A percentile compares a stretch with the other conserved stretches of the same genome.
These are phyloP conservation scores for Saguinus midas DNA, from an alignment of 2,113 vertebrate species.

Conservation along the genomic window DNA sequence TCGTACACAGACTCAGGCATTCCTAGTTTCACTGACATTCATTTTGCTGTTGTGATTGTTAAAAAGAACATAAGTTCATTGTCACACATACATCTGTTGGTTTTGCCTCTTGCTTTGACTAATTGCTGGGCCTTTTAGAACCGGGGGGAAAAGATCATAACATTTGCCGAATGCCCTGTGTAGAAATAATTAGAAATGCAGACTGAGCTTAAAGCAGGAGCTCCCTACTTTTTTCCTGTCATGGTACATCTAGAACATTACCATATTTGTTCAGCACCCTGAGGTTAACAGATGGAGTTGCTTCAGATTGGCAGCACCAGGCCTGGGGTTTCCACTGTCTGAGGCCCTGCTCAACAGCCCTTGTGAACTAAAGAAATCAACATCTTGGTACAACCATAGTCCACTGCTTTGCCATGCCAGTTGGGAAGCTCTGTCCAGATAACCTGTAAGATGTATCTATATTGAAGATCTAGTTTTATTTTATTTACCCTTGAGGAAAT, in stretches of 20 bases:
- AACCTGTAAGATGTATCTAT: background rate
- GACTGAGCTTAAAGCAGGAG: background rate
- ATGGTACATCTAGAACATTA: background rate
- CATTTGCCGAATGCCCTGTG: background rate
- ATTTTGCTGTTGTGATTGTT: conserved; percentile 25
- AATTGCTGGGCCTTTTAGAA: conserved; percentile 30
- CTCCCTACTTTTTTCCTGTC: background rate
- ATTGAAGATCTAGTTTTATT: conserved; percentile 20
- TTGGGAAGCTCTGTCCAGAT: background rate
- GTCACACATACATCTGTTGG: background rate
- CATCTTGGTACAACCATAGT: background rate
- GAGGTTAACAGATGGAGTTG: background rate
- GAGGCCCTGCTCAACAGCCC: background rate
- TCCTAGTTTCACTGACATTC: background rate
- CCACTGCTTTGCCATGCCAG: background rate
- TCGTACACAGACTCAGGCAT: background rate
- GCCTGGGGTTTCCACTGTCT: background rate
- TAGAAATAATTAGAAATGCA: conserved; percentile 14
- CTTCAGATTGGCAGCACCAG: background rate
- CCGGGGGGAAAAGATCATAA: background rate
- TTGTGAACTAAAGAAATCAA: background rate
- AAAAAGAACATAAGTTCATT: conserved; percentile 18
- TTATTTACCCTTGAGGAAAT: conserved; percentile 46
- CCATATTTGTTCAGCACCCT: background rate
- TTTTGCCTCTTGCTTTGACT: conserved; percentile 24